phyloP scores from a whole-genome alignment of 2,888 invertebrate species.

The Philopedon plagiatum region DNA sequence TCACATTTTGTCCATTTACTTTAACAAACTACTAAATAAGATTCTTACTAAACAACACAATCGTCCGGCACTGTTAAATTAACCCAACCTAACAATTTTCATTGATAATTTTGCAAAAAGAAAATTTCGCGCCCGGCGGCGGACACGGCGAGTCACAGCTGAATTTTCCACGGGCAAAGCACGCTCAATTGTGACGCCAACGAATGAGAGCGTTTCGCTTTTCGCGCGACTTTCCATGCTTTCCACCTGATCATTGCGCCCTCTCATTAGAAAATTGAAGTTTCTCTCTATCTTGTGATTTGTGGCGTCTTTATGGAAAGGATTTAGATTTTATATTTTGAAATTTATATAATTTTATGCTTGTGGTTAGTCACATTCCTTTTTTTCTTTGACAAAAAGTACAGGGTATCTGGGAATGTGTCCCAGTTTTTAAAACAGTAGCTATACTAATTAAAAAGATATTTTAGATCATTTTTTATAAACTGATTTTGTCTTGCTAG shows the following conservation, averaged over 20 bases:
- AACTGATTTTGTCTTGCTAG: no score
- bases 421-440: no score
- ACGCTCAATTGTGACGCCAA: slow-evolving; percentile 55
- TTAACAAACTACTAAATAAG: not conserved
- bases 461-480: no score
- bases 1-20: not conserved
- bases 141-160: not conserved
- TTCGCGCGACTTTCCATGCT: slow-evolving; percentile 56
- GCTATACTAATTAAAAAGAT: no score
- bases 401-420: no score
- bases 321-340: not conserved
- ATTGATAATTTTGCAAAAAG: slow-evolving; percentile 30
- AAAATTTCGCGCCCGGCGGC: slow-evolving; percentile 39
- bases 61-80: not conserved
- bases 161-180: slow-evolving; percentile 52
- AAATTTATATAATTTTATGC: no score
- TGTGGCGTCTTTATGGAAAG: not conserved
- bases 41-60: not conserved
- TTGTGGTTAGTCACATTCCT: no score
- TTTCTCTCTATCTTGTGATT: slow-evolving; percentile 4
- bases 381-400: not conserved
- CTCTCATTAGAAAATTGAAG: slow-evolving; percentile 45
- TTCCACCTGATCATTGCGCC: slow-evolving; percentile 54
- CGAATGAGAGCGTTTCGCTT: slow-evolving; percentile 55
- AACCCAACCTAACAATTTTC: slow-evolving; percentile 3